phyloP scores from a whole-genome alignment of 2,797 vertebrate genomes.

The Eidolon dupreanum region DNA sequence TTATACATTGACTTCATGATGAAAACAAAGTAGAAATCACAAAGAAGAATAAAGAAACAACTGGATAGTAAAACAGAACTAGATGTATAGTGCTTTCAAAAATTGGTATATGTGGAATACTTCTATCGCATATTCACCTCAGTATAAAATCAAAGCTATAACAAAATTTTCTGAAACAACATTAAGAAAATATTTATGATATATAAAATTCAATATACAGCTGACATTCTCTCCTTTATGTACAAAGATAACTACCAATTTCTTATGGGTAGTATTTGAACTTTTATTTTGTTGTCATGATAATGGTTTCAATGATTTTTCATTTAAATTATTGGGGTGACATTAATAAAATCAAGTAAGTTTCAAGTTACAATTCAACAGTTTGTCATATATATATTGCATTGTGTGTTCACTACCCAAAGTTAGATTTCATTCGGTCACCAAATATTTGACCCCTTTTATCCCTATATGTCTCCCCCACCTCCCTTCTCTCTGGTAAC shows the following conservation, averaged over 20 bases:
- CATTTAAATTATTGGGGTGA: no score
- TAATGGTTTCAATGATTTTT: no score
- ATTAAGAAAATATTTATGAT: neutral
- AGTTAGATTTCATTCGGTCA: no score
- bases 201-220: neutral
- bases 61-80: neutral
- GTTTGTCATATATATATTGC: no score
- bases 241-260: neutral
- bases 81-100: neutral
- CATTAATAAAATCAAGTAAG: no score
- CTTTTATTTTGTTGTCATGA: neutral
- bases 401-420: no score
- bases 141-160: neutral
- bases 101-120: neutral
- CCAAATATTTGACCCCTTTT: no score
- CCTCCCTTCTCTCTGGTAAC: no score
- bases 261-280: neutral
- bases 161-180: neutral
- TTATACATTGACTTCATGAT: neutral
- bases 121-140: neutral
- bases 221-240: neutral
- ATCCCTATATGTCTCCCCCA: no score
- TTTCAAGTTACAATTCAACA: no score
- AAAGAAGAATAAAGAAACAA: neutral
- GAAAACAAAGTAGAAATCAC: neutral